Evolutionary conservation across 1,140 invertebrate species (phyloP).

Genomic region (Hylaeus volcanicus): DNA sequence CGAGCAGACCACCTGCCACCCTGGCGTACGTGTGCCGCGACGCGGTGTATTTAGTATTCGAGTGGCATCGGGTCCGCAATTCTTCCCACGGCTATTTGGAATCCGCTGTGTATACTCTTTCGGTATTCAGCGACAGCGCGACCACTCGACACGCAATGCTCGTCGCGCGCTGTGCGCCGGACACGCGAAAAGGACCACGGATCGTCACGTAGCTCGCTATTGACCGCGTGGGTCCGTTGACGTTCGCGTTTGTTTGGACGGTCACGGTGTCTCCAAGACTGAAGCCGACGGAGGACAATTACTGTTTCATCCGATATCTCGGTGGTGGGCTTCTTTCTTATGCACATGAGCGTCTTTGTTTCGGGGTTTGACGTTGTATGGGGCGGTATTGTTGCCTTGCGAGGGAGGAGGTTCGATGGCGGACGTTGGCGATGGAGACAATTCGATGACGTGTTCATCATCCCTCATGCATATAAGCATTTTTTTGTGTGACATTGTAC

Average conservation of each 20-base stretch:
- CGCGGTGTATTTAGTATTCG: constrained; percentile 73
- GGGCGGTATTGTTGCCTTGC: too few relatives aligned
- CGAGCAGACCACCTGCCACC: constrained; percentile 31
- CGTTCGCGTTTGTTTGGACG: neutral
- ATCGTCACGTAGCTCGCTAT: constrained; percentile 36
- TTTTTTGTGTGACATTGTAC: too few relatives aligned
- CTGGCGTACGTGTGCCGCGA: constrained; percentile 21
- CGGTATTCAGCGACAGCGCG: constrained; percentile 64
- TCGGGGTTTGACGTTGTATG: too few relatives aligned
- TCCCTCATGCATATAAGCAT: too few relatives aligned
- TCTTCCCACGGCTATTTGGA: constrained; percentile 80
- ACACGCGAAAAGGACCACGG: constrained; percentile 60
- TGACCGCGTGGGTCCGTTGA: constrained; percentile 14
- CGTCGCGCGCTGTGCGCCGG: constrained; percentile 22
- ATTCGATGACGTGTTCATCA: too few relatives aligned
- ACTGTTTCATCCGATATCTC: too few relatives aligned
- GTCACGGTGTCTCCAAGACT: too few relatives aligned
- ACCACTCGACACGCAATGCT: constrained; percentile 65
- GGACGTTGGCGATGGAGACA: too few relatives aligned
- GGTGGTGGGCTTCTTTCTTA: too few relatives aligned
- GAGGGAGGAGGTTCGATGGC: too few relatives aligned
- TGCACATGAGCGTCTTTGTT: too few relatives aligned
- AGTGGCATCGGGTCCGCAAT: constrained; percentile 67
- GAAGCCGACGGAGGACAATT: too few relatives aligned
- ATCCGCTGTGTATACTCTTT: constrained; percentile 68